phyloP scores from a whole-genome alignment of 2,797 vertebrate species.

The Galaxias olidus region DNA sequence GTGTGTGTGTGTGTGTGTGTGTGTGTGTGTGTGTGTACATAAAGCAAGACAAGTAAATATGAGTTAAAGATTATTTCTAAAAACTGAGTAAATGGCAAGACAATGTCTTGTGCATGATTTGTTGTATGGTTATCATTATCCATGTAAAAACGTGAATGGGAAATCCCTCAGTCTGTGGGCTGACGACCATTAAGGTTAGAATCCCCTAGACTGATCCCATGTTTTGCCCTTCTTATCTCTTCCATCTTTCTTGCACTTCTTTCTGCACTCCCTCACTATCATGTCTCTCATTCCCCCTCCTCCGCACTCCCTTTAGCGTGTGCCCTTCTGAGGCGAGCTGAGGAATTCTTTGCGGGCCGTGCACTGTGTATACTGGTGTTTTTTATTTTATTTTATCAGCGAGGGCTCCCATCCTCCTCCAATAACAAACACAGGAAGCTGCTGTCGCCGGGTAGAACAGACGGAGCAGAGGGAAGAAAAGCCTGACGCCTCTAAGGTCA shows the following conservation, averaged over 20 bases:
- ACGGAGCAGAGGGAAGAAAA: slow-evolving; percentile 36
- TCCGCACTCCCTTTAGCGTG: background rate
- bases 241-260: background rate
- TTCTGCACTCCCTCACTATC: background rate
- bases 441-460: slow-evolving; percentile 54
- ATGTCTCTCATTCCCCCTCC: background rate
- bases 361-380: slow-evolving; percentile 6
- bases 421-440: slow-evolving; percentile 79
- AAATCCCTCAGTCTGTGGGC: too few relatives aligned
- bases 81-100: background rate
- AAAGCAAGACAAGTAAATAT: background rate
- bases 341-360: slow-evolving; percentile 15
- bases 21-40: background rate
- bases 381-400: slow-evolving; percentile 55
- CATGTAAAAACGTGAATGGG: too few relatives aligned
- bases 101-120: too few relatives aligned
- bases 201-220: too few relatives aligned
- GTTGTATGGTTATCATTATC: too few relatives aligned
- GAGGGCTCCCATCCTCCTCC: slow-evolving; percentile 38
- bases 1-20: background rate
- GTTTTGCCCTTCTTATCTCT: background rate
- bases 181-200: too few relatives aligned
- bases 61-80: background rate
- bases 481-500: slow-evolving; percentile 23
- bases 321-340: slow-evolving; percentile 6